Conservation (phyloP, 2,113 vertebrate species). For the Alouatta palliata region DNA sequence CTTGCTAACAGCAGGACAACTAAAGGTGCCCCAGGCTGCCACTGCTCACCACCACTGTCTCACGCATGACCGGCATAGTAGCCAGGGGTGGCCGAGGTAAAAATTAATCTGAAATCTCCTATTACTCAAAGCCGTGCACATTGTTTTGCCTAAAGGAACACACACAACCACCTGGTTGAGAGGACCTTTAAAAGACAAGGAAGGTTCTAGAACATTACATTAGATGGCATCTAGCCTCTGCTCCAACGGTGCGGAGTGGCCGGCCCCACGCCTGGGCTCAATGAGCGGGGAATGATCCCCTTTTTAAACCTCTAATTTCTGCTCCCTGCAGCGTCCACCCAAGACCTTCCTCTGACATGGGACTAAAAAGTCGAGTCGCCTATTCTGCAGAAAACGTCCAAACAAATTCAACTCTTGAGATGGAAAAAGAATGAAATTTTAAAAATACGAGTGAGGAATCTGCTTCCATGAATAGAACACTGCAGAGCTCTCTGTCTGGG, state of each 20-base stretch:
- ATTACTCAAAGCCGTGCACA: background rate
- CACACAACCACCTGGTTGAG: background rate
- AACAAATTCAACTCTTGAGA: background rate
- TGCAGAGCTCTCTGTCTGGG: background rate
- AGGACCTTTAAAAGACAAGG: background rate
- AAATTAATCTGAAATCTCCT: background rate
- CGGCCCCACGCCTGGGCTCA: rapidly evolving
- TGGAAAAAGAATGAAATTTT: no score
- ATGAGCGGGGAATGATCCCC: background rate
- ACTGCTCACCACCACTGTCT: no score
- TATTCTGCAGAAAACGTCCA: background rate
- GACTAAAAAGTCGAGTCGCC: background rate
- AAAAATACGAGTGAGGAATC: background rate
- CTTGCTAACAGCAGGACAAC: background rate
- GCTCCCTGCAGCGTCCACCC: background rate
- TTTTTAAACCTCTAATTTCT: background rate
- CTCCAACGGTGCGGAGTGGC: background rate
- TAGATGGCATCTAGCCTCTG: background rate
- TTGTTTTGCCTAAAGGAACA: background rate
- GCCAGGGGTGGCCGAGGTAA: background rate
- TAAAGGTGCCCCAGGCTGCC: no score
- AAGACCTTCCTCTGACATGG: background rate
- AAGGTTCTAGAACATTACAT: background rate
- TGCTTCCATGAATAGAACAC: rapidly evolving
- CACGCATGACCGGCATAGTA: no score